phyloP scores from a whole-genome alignment of 2,113 vertebrate genomes.

The Lutjanus erythropterus region DNA sequence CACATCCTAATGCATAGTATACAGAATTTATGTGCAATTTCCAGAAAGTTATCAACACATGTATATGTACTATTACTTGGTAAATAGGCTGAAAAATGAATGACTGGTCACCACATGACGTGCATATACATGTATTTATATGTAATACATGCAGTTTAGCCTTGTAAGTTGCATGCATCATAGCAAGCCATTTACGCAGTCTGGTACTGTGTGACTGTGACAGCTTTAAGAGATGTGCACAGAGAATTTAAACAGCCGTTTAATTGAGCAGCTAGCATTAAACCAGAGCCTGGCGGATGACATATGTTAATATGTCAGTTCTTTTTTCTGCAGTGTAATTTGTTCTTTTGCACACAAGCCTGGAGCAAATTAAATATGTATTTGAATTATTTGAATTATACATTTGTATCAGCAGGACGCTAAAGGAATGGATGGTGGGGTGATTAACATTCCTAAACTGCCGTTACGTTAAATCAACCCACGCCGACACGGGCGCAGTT shows the following conservation, averaged over 20 bases:
- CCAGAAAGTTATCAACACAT: not conserved
- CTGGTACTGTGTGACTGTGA: slow-evolving; percentile 18
- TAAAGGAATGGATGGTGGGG: slow-evolving; percentile 84
- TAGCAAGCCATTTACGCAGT: slow-evolving; percentile 8
- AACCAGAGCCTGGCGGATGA: slow-evolving; percentile 85
- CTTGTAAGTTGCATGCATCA: slow-evolving; percentile 14
- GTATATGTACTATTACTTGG: not conserved
- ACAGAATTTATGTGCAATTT: not conserved
- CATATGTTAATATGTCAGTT: slow-evolving; percentile 89
- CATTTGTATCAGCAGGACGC: slow-evolving; percentile 83
- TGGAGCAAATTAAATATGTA: slow-evolving; percentile 85
- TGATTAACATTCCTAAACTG: slow-evolving; percentile 87
- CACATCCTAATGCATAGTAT: not conserved
- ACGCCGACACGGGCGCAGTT: slow-evolving; percentile 80
- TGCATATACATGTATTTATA: slow-evolving; percentile 1
- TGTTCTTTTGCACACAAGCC: slow-evolving; percentile 87
- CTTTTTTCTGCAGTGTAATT: slow-evolving; percentile 88
- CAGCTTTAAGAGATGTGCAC: slow-evolving; percentile 24
- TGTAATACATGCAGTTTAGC: not conserved
- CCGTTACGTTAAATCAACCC: slow-evolving; percentile 77
- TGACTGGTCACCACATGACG: not conserved
- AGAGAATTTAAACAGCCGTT: slow-evolving; percentile 82
- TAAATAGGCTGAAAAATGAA: not conserved
- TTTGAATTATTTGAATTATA: slow-evolving; percentile 81
- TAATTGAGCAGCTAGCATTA: slow-evolving; percentile 85